These are phyloP conservation scores for Vultur gryphus DNA, from an alignment of 2,797 vertebrate genomes.

Conservation along the genomic window DNA sequence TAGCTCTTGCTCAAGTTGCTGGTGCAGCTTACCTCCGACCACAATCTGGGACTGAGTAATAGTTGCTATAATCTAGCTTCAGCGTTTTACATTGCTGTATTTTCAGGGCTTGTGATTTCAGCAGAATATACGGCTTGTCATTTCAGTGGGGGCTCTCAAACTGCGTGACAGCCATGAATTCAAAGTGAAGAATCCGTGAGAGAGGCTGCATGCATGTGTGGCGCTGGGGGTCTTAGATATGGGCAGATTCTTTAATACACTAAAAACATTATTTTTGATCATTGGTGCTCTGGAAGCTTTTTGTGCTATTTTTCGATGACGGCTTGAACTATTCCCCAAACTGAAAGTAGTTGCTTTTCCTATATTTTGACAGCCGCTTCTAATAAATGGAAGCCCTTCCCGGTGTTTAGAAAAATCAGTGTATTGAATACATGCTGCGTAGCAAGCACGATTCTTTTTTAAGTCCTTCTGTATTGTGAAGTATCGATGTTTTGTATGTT, in stretches of 20 bases:
- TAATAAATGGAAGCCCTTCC: not conserved
- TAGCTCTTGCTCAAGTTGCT: not conserved
- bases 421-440: not conserved
- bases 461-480: not conserved
- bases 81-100: not conserved
- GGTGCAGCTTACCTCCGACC: not conserved
- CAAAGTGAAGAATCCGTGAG: not conserved
- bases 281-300: not conserved
- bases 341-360: conserved; percentile 22
- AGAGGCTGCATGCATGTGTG: not conserved
- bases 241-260: not conserved
- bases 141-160: not conserved
- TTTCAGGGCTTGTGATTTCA: not conserved
- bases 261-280: not conserved
- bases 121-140: not conserved
- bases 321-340: not conserved
- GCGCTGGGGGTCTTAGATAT: not conserved
- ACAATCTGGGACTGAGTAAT: not conserved
- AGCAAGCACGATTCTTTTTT: not conserved
- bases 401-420: not conserved
- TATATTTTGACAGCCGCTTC: not conserved
- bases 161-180: not conserved
- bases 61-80: not conserved
- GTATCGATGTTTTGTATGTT: not conserved
- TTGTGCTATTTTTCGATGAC: not conserved